Conservation (phyloP, 2,113 vertebrate genomes). For the Muntiacus muntjak region DNA sequence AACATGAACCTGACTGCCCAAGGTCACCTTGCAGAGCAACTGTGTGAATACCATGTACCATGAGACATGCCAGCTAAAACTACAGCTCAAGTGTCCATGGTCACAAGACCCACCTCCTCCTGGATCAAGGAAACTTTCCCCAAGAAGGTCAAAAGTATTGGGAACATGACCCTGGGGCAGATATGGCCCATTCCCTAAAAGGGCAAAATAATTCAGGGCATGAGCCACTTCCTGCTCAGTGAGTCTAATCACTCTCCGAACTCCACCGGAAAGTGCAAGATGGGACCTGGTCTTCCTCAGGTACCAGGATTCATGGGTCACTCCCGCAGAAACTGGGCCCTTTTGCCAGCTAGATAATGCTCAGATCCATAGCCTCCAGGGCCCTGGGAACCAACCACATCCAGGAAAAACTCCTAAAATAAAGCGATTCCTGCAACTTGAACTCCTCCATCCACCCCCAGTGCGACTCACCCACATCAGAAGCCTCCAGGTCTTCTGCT, state of each 20-base stretch:
- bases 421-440: neutral
- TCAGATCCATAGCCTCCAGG: neutral
- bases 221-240: neutral
- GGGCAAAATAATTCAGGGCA: neutral
- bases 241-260: neutral
- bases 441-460: neutral
- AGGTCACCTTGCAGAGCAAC: neutral
- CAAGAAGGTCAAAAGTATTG: neutral
- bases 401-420: neutral
- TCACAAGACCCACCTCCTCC: neutral
- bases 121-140: neutral
- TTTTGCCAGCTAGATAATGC: accelerated
- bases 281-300: neutral
- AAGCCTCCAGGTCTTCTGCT: neutral
- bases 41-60: neutral
- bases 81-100: neutral
- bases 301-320: neutral
- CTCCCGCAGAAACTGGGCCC: neutral
- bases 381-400: neutral
- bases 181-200: neutral
- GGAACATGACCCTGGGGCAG: neutral
- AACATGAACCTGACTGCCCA: neutral
- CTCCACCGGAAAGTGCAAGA: neutral
- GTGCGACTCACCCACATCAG: neutral
- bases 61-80: neutral